Percentiles rank a stretch among this genome's conserved stretches.
These are phyloP conservation scores for Flabesymbios commensalis DNA, from an alignment of 2,888 invertebrate genomes.

Conservation along the genomic window DNA sequence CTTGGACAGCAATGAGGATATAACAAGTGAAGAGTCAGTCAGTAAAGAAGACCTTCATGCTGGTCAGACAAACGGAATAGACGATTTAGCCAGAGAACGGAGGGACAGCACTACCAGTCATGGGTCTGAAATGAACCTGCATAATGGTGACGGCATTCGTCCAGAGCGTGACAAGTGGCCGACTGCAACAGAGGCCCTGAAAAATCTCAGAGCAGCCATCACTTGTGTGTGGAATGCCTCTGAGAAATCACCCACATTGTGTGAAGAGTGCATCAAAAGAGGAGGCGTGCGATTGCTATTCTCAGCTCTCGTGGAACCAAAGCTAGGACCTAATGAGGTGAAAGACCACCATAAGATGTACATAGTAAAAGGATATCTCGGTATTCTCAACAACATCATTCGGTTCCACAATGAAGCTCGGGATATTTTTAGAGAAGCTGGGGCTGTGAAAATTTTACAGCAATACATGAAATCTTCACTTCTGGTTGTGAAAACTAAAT, in stretches of 20 bases:
- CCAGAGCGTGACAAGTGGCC: not conserved
- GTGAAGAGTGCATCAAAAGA: conserved; percentile 24
- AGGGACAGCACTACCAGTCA: not conserved
- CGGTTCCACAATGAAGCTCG: conserved; percentile 41
- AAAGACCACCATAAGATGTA: conserved; percentile 23
- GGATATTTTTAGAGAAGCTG: conserved; percentile 35
- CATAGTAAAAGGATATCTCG: conserved; percentile 45
- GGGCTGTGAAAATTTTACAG: conserved; percentile 39
- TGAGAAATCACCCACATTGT: conserved; percentile 26
- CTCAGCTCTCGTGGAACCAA: conserved; percentile 18
- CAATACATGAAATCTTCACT: conserved; percentile 27
- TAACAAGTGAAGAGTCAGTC: not conserved
- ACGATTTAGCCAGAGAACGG: no score
- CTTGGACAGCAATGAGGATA: not conserved
- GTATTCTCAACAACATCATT: conserved; percentile 47
- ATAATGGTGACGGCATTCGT: not conserved
- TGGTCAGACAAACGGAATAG: not conserved
- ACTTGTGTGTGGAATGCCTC: conserved; percentile 19
- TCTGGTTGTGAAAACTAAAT: conserved; percentile 46
- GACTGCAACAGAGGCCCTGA: conserved; percentile 7
- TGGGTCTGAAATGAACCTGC: not conserved
- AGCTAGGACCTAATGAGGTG: conserved; percentile 16
- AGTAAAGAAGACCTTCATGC: conserved; percentile 2
- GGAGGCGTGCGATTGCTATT: conserved; percentile 23
- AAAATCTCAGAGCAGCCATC: conserved; percentile 23